phyloP scores from a whole-genome alignment of 2,113 vertebrate species.

The Xiphophorus maculatus region DNA sequence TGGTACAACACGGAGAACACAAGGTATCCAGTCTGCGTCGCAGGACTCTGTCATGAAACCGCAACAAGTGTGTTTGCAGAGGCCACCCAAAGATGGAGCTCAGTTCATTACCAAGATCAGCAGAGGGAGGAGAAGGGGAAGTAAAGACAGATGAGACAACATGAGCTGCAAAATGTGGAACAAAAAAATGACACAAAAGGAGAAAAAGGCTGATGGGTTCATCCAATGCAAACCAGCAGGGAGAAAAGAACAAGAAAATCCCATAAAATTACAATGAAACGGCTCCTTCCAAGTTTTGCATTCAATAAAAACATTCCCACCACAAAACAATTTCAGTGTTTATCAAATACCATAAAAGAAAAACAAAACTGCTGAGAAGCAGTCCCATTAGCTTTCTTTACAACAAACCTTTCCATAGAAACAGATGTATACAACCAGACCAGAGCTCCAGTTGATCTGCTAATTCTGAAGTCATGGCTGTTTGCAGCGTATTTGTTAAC shows the following conservation, averaged over 20 bases:
- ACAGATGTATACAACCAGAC: background rate
- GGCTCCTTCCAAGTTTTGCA: background rate
- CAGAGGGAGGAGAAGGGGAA: background rate
- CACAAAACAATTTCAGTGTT: background rate
- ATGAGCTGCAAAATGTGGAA: background rate
- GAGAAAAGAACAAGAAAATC: background rate
- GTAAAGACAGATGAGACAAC: background rate
- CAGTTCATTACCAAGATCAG: background rate
- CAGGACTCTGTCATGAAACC: slow-evolving; percentile 26
- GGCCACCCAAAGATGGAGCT: slow-evolving; percentile 44
- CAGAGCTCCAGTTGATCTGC: background rate
- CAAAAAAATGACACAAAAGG: background rate
- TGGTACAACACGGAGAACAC: slow-evolving; percentile 8
- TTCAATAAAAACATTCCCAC: slow-evolving; percentile 4
- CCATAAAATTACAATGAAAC: background rate
- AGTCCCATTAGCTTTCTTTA: slow-evolving; percentile 33
- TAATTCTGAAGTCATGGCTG: background rate
- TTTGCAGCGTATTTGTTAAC: slow-evolving; percentile 1
- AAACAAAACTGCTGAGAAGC: slow-evolving; percentile 33
- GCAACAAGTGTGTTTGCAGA: slow-evolving; percentile 7
- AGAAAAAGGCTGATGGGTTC: background rate
- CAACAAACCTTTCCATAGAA: background rate
- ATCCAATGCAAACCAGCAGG: background rate
- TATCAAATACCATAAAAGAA: background rate
- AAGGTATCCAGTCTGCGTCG: background rate